Percentiles rank a stretch among this genome's conserved stretches.
Conservation (phyloP, 2,888 invertebrate species). For the Cosmia trapezina region DNA sequence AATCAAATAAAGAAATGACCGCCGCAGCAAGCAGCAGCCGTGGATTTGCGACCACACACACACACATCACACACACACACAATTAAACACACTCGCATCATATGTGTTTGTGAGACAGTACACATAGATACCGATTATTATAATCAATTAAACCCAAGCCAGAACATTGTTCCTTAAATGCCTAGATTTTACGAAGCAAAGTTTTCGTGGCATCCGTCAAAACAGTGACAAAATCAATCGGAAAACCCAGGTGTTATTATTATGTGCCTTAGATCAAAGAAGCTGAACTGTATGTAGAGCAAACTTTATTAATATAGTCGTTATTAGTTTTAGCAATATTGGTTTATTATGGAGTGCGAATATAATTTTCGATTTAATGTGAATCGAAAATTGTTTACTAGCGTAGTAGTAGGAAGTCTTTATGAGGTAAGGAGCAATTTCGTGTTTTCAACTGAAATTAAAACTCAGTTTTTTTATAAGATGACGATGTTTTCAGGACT, state of each 20-base stretch:
- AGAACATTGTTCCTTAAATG: no score
- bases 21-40: no score
- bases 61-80: no score
- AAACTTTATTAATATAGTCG: constrained; percentile 78
- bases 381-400: constrained; percentile 26
- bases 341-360: constrained; percentile 1
- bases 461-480: no score
- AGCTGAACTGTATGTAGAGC: constrained; percentile 50
- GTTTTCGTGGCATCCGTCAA: background rate
- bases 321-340: constrained; percentile 69
- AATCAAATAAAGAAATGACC: no score
- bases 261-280: constrained; percentile 61
- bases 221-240: background rate
- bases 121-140: no score
- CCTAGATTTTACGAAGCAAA: background rate
- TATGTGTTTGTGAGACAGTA: no score
- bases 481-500: no score
- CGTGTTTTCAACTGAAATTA: no score
- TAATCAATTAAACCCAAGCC: no score
- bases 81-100: no score
- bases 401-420: background rate
- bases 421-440: background rate
- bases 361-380: background rate
- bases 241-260: constrained; percentile 41
- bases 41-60: no score